Evolutionary conservation across 1,140 invertebrate species (phyloP).

Genomic region (Drosophila kanapiae): DNA sequence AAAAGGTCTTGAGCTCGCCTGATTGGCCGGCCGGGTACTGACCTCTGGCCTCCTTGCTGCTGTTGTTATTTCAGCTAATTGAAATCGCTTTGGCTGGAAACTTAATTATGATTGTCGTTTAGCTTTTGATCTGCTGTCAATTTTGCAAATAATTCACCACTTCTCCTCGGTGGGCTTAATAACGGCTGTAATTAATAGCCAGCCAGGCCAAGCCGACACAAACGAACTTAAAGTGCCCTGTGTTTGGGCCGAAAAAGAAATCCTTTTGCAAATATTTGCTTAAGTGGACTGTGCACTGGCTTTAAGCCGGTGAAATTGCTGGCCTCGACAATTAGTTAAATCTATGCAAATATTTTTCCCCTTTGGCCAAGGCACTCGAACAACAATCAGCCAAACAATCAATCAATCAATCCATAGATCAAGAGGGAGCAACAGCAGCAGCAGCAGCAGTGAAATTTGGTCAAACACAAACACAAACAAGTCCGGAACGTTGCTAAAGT

Average conservation of each 20-base stretch:
- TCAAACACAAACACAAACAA: slow-evolving; percentile 47
- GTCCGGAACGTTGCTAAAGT: slow-evolving; percentile 42
- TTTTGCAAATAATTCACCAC: slow-evolving; percentile 10
- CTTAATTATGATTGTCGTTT: slow-evolving; percentile 63
- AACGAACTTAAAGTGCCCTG: slow-evolving; percentile 2
- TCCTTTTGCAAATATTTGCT: slow-evolving; percentile 46
- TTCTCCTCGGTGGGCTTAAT: not conserved
- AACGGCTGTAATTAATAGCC: slow-evolving; percentile 16
- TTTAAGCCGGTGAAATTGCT: slow-evolving; percentile 16
- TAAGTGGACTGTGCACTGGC: slow-evolving; percentile 40
- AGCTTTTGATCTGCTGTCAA: slow-evolving; percentile 48
- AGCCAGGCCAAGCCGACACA: not conserved
- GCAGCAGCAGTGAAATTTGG: slow-evolving; percentile 40
- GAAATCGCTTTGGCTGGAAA: slow-evolving; percentile 69
- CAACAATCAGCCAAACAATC: slow-evolving; percentile 39
- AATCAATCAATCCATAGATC: slow-evolving; percentile 42
- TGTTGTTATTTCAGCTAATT: slow-evolving; percentile 65
- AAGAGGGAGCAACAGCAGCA: slow-evolving; percentile 4
- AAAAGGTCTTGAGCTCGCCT: slow-evolving; percentile 24
- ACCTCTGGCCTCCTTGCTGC: slow-evolving; percentile 19
- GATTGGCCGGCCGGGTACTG: slow-evolving; percentile 17
- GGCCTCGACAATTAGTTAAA: slow-evolving; percentile 53
- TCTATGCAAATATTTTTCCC: slow-evolving; percentile 55
- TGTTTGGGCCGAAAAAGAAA: slow-evolving; percentile 11
- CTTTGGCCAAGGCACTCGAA: slow-evolving; percentile 35